phyloP scores from a whole-genome alignment of 2,113 vertebrate species.

The Corythoichthys intestinalis region DNA sequence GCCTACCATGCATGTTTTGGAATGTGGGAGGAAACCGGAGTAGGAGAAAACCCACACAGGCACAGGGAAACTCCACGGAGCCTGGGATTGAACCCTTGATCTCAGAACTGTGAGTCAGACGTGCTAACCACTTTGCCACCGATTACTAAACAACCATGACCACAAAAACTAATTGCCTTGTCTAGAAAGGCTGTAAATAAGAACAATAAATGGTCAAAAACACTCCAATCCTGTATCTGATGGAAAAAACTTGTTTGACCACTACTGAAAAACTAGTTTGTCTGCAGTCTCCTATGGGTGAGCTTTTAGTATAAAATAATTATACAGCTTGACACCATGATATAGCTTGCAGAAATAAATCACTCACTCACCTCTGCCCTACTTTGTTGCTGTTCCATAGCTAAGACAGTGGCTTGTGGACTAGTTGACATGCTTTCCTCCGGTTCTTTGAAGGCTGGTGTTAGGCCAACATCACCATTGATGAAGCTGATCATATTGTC shows the following conservation, averaged over 20 bases:
- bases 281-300: neutral
- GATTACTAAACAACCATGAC: too few species aligned
- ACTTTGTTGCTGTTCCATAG: constrained; percentile 95
- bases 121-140: too few species aligned
- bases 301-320: neutral
- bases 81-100: too few species aligned
- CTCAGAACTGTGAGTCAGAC: too few species aligned
- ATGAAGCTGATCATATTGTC: constrained; percentile 94
- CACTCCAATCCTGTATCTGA: neutral
- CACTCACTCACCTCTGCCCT: constrained; percentile 81
- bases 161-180: too few species aligned
- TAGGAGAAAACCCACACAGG: too few species aligned
- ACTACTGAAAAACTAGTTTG: neutral
- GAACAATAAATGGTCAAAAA: neutral
- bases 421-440: constrained; percentile 94
- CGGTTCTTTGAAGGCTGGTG: constrained; percentile 90
- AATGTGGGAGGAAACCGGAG: too few species aligned
- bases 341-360: neutral
- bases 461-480: constrained; percentile 86
- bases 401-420: constrained; percentile 86
- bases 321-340: neutral
- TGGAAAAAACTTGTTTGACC: neutral
- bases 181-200: too few species aligned
- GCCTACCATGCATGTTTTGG: too few species aligned
- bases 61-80: too few species aligned